A percentile compares a stretch with the other conserved stretches of the same genome.
Evolutionary conservation across 2,113 vertebrate genomes (phyloP).

Genomic region (Origma solitaria): DNA sequence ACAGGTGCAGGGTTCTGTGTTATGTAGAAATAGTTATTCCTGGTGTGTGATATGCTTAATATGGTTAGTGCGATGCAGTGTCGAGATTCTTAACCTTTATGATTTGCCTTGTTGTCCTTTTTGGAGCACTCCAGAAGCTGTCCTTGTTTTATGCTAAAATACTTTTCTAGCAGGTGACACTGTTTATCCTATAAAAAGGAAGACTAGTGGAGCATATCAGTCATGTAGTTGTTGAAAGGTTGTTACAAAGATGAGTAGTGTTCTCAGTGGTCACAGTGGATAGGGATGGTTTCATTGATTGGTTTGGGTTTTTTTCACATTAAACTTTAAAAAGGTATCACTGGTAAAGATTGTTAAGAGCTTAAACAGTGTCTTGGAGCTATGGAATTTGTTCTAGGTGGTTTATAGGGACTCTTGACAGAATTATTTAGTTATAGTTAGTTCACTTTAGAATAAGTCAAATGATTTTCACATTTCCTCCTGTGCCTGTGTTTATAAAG

Average conservation of each 20-base stretch:
- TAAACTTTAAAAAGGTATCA: neutral
- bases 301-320: neutral
- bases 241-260: neutral
- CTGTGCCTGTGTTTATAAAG: neutral
- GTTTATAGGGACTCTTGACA: neutral
- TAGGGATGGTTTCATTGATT: neutral
- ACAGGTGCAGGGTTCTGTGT: neutral
- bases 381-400: neutral
- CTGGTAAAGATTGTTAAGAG: neutral
- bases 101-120: neutral
- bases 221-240: accelerated
- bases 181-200: neutral
- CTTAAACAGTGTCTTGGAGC: neutral
- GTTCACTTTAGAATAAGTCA: neutral
- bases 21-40: neutral
- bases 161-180: neutral
- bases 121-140: neutral
- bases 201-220: neutral
- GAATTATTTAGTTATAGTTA: neutral
- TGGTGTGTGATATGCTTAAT: neutral
- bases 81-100: neutral
- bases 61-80: neutral
- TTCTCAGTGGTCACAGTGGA: neutral
- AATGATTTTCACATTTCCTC: neutral
- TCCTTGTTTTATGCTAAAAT: neutral